phyloP scores from a whole-genome alignment of 2,888 invertebrate species.

The Nemapogon koenigi region DNA sequence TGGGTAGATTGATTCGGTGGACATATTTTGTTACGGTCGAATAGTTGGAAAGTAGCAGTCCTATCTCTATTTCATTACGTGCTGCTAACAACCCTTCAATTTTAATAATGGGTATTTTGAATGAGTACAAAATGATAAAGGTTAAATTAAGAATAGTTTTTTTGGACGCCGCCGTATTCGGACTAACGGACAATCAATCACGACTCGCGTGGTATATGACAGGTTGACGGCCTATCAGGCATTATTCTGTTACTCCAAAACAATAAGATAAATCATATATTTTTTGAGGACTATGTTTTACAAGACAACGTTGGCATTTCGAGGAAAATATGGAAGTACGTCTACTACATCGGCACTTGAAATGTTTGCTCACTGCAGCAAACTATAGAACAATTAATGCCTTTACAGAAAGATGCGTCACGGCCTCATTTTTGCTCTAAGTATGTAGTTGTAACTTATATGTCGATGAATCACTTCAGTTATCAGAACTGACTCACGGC shows the following conservation, averaged over 20 bases:
- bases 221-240: constrained; percentile 12
- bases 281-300: no score
- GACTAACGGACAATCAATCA: constrained; percentile 30
- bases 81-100: no score
- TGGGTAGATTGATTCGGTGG: constrained; percentile 8
- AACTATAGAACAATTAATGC: constrained; percentile 23
- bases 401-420: constrained; percentile 40
- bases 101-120: no score
- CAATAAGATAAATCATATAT: constrained; percentile 5
- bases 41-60: no score
- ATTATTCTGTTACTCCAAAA: not conserved
- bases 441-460: constrained; percentile 26
- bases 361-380: constrained; percentile 11
- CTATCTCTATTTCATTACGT: no score
- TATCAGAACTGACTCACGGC: constrained; percentile 37
- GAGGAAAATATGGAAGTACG: no score
- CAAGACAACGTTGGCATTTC: no score
- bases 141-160: no score
- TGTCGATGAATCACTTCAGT: constrained; percentile 40
- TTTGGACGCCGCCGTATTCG: no score
- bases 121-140: no score
- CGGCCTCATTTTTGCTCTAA: constrained; percentile 31
- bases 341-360: no score
- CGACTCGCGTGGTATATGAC: constrained; percentile 12
- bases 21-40: constrained; percentile 12